Percentiles rank a stretch among this genome's conserved stretches.
phyloP scores from a whole-genome alignment of 1,140 invertebrate genomes.

The Caenorhabditis remanei region DNA sequence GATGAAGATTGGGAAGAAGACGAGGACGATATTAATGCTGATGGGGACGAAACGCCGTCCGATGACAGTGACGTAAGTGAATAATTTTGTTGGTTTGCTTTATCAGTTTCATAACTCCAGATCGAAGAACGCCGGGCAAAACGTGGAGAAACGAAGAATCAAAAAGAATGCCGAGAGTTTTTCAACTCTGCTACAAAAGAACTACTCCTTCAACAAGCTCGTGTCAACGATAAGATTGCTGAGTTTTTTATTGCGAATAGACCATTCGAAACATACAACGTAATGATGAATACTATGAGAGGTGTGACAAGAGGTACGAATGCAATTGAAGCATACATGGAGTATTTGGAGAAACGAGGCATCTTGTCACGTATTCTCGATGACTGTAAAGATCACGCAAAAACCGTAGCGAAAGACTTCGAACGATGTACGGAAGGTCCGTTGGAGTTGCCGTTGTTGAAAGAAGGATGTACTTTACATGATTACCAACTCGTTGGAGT shows the following conservation, averaged over 20 bases:
- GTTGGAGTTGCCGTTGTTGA: constrained; percentile 42
- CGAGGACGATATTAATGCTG: constrained; percentile 33
- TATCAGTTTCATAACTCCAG: constrained; percentile 48
- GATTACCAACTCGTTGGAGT: constrained; percentile 92
- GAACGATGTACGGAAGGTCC: constrained; percentile 38
- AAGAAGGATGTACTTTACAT: constrained; percentile 80
- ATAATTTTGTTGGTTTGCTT: constrained; percentile 12
- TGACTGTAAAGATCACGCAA: constrained; percentile 69
- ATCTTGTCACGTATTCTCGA: constrained; percentile 71
- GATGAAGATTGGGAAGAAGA: constrained; percentile 55
- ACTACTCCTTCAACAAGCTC: constrained; percentile 66
- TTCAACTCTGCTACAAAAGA: constrained; percentile 66
- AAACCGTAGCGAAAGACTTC: constrained; percentile 68
- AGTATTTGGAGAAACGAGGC: constrained; percentile 64
- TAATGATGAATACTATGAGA: constrained; percentile 58
- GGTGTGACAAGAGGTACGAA: constrained; percentile 34
- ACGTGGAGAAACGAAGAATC: constrained; percentile 35
- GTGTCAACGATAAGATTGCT: constrained; percentile 67
- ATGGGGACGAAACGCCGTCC: constrained; percentile 43
- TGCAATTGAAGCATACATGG: constrained; percentile 60
- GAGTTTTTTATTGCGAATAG: constrained; percentile 64
- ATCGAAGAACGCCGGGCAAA: constrained; percentile 45
- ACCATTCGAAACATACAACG: constrained; percentile 64
- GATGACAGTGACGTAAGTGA: constrained; percentile 64
- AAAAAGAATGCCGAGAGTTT: constrained; percentile 69